Conservation (phyloP, 2,113 vertebrate species). For the Thamnaconus septentrionalis region DNA sequence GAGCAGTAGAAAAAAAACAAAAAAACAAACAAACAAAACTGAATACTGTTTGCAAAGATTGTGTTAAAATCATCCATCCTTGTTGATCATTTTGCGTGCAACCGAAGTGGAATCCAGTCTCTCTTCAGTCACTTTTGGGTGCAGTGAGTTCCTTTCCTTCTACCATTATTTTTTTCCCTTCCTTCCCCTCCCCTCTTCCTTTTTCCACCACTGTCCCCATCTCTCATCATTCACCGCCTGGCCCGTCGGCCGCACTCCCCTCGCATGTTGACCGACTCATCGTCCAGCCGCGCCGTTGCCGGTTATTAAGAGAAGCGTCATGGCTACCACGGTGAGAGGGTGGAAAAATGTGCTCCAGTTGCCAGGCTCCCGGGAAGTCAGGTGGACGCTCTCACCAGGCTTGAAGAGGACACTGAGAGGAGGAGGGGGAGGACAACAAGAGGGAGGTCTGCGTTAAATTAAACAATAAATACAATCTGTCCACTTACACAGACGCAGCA, state of each 20-base stretch:
- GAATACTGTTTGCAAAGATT: constrained; percentile 71
- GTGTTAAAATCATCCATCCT: constrained; percentile 47
- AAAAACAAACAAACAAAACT: constrained; percentile 25
- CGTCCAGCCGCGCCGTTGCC: constrained; percentile 56
- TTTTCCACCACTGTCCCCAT: constrained; percentile 22
- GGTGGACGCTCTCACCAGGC: constrained; percentile 91
- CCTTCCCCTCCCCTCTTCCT: not conserved
- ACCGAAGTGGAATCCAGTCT: constrained; percentile 38
- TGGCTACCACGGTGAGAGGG: constrained; percentile 68
- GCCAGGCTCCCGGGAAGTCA: constrained; percentile 79
- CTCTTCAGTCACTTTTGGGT: constrained; percentile 22
- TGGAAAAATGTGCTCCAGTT: constrained; percentile 82
- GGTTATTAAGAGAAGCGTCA: constrained; percentile 72
- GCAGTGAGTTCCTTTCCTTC: constrained; percentile 13
- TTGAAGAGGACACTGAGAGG: constrained; percentile 93
- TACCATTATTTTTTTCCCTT: not conserved
- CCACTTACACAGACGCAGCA: constrained; percentile 17
- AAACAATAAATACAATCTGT: constrained; percentile 45
- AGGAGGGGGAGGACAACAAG: constrained; percentile 16
- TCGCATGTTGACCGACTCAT: constrained; percentile 71
- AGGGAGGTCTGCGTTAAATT: constrained; percentile 30
- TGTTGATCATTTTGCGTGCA: constrained; percentile 62
- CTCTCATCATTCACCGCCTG: constrained; percentile 35
- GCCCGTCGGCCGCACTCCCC: constrained; percentile 28
- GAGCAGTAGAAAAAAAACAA: not conserved